Percentiles rank a stretch among this genome's conserved stretches.
phyloP scores from a whole-genome alignment of 2,888 invertebrate genomes.

The Agriopis marginaria region DNA sequence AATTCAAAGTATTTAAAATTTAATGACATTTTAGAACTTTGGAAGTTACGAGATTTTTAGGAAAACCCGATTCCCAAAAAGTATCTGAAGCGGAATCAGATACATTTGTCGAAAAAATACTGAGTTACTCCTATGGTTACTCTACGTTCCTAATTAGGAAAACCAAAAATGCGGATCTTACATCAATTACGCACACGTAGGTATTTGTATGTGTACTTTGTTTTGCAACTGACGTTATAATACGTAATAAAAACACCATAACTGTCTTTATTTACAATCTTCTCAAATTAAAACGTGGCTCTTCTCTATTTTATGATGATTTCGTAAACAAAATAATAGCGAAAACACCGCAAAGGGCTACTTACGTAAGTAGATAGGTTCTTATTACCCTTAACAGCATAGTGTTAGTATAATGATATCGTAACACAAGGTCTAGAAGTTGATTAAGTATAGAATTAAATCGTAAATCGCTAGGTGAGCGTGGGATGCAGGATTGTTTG shows the following conservation, averaged over 20 bases:
- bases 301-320: not conserved
- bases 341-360: not conserved
- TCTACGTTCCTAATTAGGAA: conserved; percentile 17
- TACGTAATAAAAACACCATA: conserved; percentile 39
- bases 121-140: too few relatives aligned
- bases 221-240: conserved; percentile 31
- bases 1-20: too few relatives aligned
- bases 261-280: conserved; percentile 9
- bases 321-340: not conserved
- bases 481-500: conserved; percentile 74
- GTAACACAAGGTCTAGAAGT: conserved; percentile 49
- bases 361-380: not conserved
- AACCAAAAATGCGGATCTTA: conserved; percentile 30
- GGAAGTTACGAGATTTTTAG: not conserved
- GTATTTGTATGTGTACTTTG: conserved; percentile 10
- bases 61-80: too few relatives aligned
- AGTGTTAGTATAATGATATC: conserved; percentile 27
- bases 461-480: conserved; percentile 66
- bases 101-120: not conserved
- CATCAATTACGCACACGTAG: conserved; percentile 16
- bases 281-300: conserved; percentile 4
- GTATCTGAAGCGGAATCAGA: not conserved
- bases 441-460: conserved; percentile 52
- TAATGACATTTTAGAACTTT: not conserved
- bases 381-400: conserved; percentile 15